phyloP scores from a whole-genome alignment of 2,888 invertebrate genomes.

The Drosophila mimica region DNA sequence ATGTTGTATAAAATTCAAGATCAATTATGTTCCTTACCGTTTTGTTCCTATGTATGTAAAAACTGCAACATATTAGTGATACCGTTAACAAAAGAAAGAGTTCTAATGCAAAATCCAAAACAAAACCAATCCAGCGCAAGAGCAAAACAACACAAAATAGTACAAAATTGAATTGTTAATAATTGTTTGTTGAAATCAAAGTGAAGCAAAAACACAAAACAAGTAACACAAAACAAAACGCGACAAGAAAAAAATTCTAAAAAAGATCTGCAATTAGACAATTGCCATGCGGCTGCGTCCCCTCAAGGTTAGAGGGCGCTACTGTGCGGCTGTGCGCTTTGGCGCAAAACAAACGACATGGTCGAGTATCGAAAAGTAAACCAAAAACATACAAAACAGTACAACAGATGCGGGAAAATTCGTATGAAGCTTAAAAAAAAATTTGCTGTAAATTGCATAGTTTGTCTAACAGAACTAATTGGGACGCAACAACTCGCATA shows the following conservation, averaged over 20 bases:
- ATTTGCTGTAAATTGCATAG: slow-evolving; percentile 73
- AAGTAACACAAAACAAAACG: slow-evolving; percentile 18
- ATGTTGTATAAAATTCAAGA: slow-evolving; percentile 73
- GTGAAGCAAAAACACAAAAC: slow-evolving; percentile 16
- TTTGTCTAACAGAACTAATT: slow-evolving; percentile 57
- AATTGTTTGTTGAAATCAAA: slow-evolving; percentile 67
- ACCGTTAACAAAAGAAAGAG: slow-evolving; percentile 62
- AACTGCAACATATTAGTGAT: slow-evolving; percentile 73
- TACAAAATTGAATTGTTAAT: slow-evolving; percentile 78
- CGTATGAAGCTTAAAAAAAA: slow-evolving; percentile 53
- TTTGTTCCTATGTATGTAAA: slow-evolving; percentile 73
- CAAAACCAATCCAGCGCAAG: slow-evolving; percentile 25
- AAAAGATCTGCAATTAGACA: slow-evolving; percentile 32
- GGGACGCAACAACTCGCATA: slow-evolving; percentile 66
- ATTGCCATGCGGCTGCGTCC: slow-evolving; percentile 6
- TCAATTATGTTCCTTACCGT: slow-evolving; percentile 80
- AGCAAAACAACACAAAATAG: slow-evolving; percentile 43
- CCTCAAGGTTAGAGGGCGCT: slow-evolving; percentile 5
- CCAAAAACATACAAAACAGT: slow-evolving; percentile 22
- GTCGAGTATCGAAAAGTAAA: slow-evolving; percentile 26
- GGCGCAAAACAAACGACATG: slow-evolving; percentile 17
- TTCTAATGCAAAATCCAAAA: slow-evolving; percentile 41
- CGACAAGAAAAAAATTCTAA: slow-evolving; percentile 25
- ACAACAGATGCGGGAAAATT: slow-evolving; percentile 77
- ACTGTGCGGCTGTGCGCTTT: slow-evolving; percentile 12